Evolutionary conservation across 1,140 invertebrate species (phyloP).

Genomic region (Idris sp.): DNA sequence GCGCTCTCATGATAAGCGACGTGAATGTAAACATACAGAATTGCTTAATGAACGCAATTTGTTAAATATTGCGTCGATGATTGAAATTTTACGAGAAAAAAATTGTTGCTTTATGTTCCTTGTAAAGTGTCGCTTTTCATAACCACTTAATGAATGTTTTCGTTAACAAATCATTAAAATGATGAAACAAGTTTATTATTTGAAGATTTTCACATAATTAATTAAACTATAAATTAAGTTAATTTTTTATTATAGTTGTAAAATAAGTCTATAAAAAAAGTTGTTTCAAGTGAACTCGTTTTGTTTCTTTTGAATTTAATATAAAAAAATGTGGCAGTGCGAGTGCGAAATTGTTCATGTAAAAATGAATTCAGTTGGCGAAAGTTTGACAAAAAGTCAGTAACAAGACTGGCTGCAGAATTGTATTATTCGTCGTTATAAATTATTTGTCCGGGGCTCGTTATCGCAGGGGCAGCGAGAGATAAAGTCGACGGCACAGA

Average conservation of each 20-base stretch:
- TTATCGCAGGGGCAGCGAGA: conserved; percentile 49
- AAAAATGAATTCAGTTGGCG: conserved; percentile 49
- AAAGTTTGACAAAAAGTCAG: conserved; percentile 52
- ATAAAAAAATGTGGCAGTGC: background rate
- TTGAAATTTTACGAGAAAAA: conserved; percentile 45
- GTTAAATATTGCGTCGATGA: conserved; percentile 43
- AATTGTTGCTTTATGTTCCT: conserved; percentile 15
- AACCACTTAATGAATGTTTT: too few relatives aligned
- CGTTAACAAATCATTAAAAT: too few relatives aligned
- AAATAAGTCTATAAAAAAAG: too few relatives aligned
- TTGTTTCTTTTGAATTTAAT: background rate
- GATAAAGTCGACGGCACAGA: conserved; percentile 54
- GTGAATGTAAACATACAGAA: conserved; percentile 37
- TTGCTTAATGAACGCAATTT: conserved; percentile 50
- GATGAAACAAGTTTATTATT: too few relatives aligned
- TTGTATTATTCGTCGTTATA: conserved; percentile 58
- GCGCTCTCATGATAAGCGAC: conserved; percentile 32
- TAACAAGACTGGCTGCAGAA: conserved; percentile 45
- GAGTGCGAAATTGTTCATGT: conserved; percentile 52
- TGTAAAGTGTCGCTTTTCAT: conserved; percentile 10
- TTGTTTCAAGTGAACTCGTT: too few relatives aligned
- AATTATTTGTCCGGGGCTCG: conserved; percentile 62
- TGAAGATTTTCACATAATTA: too few relatives aligned
- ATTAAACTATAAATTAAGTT: too few relatives aligned
- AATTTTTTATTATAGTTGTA: too few relatives aligned